Percentiles rank a stretch among this genome's conserved stretches.
These are phyloP conservation scores for Falco rusticolus DNA, from an alignment of 2,797 vertebrate genomes.

Conservation along the genomic window DNA sequence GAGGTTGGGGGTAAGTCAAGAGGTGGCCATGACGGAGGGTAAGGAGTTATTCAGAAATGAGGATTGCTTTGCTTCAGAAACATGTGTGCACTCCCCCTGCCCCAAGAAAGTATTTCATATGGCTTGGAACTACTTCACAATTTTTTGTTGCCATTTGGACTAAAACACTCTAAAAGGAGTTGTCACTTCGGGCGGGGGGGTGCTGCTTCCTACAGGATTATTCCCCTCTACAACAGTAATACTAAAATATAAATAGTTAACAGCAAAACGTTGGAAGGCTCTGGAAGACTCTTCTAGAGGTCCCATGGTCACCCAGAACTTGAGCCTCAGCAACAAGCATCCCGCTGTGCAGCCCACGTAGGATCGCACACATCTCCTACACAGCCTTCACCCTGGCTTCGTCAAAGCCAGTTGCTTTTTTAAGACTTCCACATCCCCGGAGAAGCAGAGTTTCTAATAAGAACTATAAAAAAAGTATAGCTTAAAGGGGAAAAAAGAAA, in stretches of 20 bases:
- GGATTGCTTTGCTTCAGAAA: not conserved
- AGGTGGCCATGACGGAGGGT: not conserved
- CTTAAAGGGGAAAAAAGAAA: not conserved
- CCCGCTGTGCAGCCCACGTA: fast-evolving
- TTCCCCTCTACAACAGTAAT: not conserved
- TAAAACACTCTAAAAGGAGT: not conserved
- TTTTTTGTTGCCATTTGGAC: not conserved
- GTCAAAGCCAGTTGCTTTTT: not conserved
- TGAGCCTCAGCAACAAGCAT: fast-evolving
- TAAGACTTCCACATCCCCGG: not conserved
- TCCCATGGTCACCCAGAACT: not conserved
- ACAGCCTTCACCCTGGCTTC: not conserved
- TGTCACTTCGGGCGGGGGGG: not conserved
- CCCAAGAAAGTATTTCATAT: not conserved
- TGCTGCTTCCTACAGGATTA: not conserved
- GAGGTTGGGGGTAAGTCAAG: not conserved
- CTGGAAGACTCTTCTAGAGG: not conserved
- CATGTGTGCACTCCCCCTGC: too few species aligned
- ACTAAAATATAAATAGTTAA: not conserved
- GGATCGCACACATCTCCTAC: not conserved
- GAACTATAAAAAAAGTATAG: not conserved
- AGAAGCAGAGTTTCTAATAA: not conserved
- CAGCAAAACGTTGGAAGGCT: not conserved
- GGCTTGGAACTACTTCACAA: not conserved
- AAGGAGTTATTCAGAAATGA: not conserved